These are phyloP conservation scores for Mormyrus hasselquistii DNA, from an alignment of 2,797 vertebrate genomes.

Conservation along the genomic window DNA sequence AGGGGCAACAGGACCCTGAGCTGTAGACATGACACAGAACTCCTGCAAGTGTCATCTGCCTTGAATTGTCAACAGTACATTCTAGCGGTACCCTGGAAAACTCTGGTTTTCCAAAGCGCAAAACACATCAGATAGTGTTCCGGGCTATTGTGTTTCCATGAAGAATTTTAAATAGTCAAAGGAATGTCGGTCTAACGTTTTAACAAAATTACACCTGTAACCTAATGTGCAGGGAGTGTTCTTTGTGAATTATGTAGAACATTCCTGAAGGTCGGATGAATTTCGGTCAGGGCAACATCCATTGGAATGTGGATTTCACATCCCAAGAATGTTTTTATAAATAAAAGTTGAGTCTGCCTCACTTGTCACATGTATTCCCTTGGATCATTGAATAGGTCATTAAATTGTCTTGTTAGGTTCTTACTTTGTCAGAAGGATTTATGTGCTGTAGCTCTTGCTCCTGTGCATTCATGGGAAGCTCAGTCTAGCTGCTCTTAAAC, in stretches of 20 bases:
- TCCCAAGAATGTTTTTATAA: neutral
- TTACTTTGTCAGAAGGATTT: neutral
- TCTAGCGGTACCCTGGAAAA: neutral
- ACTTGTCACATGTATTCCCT: neutral
- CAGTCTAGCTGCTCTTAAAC: neutral
- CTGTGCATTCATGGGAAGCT: neutral
- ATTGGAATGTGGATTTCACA: neutral
- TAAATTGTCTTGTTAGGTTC: neutral
- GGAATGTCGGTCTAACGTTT: neutral
- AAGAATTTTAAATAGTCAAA: neutral
- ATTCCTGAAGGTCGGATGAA: neutral
- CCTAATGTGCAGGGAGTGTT: neutral
- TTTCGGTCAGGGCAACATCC: neutral
- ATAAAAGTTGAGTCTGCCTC: neutral
- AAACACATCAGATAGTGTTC: neutral
- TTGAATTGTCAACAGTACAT: neutral
- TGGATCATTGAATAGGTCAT: neutral
- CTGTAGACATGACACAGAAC: neutral
- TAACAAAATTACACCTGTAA: neutral
- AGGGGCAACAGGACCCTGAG: neutral
- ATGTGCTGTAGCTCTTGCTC: neutral
- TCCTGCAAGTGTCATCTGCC: neutral
- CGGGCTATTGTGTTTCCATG: neutral
- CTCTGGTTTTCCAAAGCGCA: neutral
- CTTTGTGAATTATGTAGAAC: neutral